Evolutionary conservation across 2,888 invertebrate genomes (phyloP).

Genomic region (Scaptomyza polygonia): DNA sequence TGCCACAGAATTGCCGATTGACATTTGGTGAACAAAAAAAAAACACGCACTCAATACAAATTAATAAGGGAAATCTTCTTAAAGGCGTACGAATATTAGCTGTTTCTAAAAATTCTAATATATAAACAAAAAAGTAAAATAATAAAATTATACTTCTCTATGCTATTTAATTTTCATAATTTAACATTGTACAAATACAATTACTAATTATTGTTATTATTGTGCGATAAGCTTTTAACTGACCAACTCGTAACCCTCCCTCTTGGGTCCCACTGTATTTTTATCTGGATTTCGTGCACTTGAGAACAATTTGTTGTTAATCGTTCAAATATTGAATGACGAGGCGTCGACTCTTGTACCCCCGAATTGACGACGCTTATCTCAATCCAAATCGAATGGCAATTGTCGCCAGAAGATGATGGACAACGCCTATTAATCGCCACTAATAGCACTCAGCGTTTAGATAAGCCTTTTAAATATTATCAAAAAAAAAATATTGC

Average conservation of each 20-base stretch:
- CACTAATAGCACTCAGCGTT: constrained; percentile 74
- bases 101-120: too few species aligned
- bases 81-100: too few species aligned
- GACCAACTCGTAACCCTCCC: background rate
- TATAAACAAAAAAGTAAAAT: too few species aligned
- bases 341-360: constrained; percentile 19
- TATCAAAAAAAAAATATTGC: constrained; percentile 3
- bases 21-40: constrained; percentile 43
- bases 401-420: constrained; percentile 74
- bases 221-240: constrained; percentile 55
- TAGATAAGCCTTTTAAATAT: constrained; percentile 60
- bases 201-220: constrained; percentile 79
- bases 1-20: background rate
- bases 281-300: constrained; percentile 35
- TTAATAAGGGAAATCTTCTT: background rate
- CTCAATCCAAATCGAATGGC: constrained; percentile 64
- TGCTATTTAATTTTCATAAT: constrained; percentile 69
- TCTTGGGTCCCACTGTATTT: background rate
- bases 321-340: constrained; percentile 67
- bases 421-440: constrained; percentile 81
- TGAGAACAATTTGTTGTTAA: constrained; percentile 54
- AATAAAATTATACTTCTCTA: background rate
- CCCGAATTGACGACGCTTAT: constrained; percentile 30
- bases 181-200: constrained; percentile 75
- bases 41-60: constrained; percentile 59